phyloP scores from a whole-genome alignment of 2,888 invertebrate genomes.

The Macrophya alboannulata region DNA sequence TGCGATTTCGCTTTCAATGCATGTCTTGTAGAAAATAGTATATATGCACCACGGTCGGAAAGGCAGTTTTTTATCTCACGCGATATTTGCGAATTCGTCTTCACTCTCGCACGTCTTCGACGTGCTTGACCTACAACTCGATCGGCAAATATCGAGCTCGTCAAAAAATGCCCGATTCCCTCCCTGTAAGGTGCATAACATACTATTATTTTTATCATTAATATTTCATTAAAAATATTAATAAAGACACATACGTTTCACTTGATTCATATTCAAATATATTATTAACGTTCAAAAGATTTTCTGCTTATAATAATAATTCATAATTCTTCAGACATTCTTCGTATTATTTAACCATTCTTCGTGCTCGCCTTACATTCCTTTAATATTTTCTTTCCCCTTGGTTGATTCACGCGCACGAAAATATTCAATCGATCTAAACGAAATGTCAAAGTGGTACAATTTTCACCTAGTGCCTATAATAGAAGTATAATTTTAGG shows the following conservation, averaged over 20 bases:
- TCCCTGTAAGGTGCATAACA: too few relatives aligned
- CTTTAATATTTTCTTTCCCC: not conserved
- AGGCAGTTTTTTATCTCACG: too few relatives aligned
- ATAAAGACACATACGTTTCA: not conserved
- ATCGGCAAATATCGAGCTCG: too few relatives aligned
- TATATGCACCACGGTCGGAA: too few relatives aligned
- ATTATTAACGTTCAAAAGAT: not conserved
- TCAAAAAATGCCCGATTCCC: too few relatives aligned
- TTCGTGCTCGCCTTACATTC: slow-evolving; percentile 17
- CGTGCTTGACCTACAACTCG: too few relatives aligned
- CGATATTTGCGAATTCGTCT: too few relatives aligned
- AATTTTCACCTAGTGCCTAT: not conserved
- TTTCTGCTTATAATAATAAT: not conserved
- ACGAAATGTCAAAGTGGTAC: slow-evolving; percentile 44
- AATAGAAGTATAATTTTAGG: not conserved
- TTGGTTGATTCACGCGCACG: slow-evolving; percentile 9
- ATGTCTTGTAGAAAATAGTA: too few relatives aligned
- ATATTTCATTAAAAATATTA: too few relatives aligned
- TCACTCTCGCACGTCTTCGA: too few relatives aligned
- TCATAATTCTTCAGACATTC: not conserved
- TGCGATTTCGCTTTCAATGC: too few relatives aligned
- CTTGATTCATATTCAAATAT: not conserved
- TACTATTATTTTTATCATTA: too few relatives aligned
- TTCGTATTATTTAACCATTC: not conserved
- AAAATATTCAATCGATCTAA: slow-evolving; percentile 48